Conservation (phyloP, 1,140 invertebrate species). For the Procambarus virginalis region DNA sequence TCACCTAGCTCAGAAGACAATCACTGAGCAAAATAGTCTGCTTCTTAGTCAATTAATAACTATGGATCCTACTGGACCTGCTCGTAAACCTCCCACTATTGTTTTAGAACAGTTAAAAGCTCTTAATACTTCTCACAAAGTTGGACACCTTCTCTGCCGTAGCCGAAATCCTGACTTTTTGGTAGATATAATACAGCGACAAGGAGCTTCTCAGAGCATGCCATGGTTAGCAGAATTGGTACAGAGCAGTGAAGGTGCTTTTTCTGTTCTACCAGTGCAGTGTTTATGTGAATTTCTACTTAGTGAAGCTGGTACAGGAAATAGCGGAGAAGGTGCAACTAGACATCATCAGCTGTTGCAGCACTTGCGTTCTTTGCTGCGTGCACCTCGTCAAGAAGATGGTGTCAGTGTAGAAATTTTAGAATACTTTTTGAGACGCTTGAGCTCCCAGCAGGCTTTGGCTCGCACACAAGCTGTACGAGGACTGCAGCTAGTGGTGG, state of each 20-base stretch:
- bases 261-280: constrained; percentile 91
- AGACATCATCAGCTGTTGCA: constrained; percentile 87
- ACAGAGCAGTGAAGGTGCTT: constrained; percentile 91
- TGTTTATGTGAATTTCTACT: constrained; percentile 96
- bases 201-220: constrained; percentile 90
- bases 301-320: constrained; percentile 77
- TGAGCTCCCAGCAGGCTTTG: constrained; percentile 86
- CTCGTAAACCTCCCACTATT: constrained; percentile 84
- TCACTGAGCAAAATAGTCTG: constrained; percentile 92
- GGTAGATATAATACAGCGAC: constrained; percentile 89
- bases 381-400: constrained; percentile 75
- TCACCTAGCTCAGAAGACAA: constrained; percentile 90
- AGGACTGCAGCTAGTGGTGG: constrained; percentile 81
- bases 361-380: constrained; percentile 80
- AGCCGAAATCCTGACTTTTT: constrained; percentile 93
- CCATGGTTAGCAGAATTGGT: constrained; percentile 97
- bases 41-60: constrained; percentile 83
- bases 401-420: constrained; percentile 83
- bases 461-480: constrained; percentile 86
- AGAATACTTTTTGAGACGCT: constrained; percentile 91
- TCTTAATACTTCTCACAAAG: constrained; percentile 84
- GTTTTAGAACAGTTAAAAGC: constrained; percentile 88
- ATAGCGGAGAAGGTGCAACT: constrained; percentile 75
- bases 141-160: constrained; percentile 93
- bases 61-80: constrained; percentile 88